Evolutionary conservation across 2,113 vertebrate species (phyloP), one percentile per base, ranked within the genome.

Genomic region (Clupea harengus): DNA sequence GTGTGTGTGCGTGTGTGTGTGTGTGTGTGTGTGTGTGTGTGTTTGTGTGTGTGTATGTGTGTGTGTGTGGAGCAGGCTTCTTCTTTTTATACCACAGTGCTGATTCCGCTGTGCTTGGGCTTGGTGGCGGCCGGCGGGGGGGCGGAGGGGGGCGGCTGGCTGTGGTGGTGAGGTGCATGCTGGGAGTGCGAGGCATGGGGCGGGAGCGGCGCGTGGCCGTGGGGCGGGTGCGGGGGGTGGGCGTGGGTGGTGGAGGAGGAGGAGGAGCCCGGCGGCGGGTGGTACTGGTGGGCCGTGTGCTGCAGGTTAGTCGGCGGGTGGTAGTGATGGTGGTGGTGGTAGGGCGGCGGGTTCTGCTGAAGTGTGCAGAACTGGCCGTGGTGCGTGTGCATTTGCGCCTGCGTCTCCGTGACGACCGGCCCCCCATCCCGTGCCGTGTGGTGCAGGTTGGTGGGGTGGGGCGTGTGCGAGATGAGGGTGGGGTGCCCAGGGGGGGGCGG

Each of bases 21-120:
- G 64, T 75, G n/a, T 39, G 67, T 75, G 11, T 28, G 64, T 72
- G 25, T 39, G 67, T 75, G 28, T 75, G 28, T 75, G n/a, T 75
- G 67, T 75, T n/a, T n/a, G n/a, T n/a, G n/a, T n/a, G n/a, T n/a
- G 8, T 75, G 67, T 75, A 11, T 75, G 11, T 75, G 13, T 75
- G 25, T 72, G 64, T 32, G 64, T 72, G 72, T 78, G 72, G 28
- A 78, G 28, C 72, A 78, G 72, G 72, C 28, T 78, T 32, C 28
- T 15, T 15, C 72, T 72, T 47, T 80, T 94, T 90, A 99, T 92
- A 99, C 98, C 90, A 99, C 95, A 32, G 98, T 99, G 94, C 97
- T 99, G 94, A 99, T 99, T 91, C 97, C 98, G 0, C 97, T 99
- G 95, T 98, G 96, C 90, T 99, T 99, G 93, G 96, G 93, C 94